These are phyloP conservation scores for Drosophila subobscura DNA, from an alignment of 1,140 invertebrate species.

Conservation along the genomic window DNA sequence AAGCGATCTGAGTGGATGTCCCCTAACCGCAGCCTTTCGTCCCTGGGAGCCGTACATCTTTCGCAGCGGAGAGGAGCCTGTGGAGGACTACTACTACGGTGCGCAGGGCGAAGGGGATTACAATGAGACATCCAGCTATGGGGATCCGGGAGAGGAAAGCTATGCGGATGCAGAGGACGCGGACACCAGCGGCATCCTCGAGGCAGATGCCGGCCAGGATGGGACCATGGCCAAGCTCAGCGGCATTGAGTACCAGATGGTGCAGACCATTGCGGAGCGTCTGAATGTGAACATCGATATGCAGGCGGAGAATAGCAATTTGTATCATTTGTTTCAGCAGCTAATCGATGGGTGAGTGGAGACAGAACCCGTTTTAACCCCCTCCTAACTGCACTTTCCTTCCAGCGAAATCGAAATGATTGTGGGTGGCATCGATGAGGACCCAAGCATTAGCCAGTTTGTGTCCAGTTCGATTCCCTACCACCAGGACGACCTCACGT, in stretches of 20 bases:
- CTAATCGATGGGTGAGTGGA: conserved; percentile 70
- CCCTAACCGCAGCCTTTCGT: conserved; percentile 63
- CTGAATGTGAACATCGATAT: conserved; percentile 70
- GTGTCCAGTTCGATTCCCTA: conserved; percentile 75
- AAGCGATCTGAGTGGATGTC: conserved; percentile 71
- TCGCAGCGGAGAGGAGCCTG: conserved; percentile 16
- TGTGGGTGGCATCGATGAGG: conserved; percentile 77
- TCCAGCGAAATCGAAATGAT: conserved; percentile 74
- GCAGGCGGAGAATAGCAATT: conserved; percentile 66
- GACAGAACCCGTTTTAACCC: too few relatives aligned
- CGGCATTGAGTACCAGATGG: conserved; percentile 74
- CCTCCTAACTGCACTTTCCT: background rate
- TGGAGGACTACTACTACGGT: conserved; percentile 38
- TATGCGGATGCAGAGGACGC: conserved; percentile 13
- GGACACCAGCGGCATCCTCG: background rate
- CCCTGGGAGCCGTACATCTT: conserved; percentile 81
- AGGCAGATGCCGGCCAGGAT: background rate
- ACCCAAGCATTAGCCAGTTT: conserved; percentile 75
- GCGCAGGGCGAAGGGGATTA: conserved; percentile 17
- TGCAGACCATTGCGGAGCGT: conserved; percentile 71
- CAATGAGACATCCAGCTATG: conserved; percentile 21
- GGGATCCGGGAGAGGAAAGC: conserved; percentile 11
- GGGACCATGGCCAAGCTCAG: conserved; percentile 21
- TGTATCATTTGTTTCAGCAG: conserved; percentile 76
- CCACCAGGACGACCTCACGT: conserved; percentile 78